Conservation (phyloP, 1,140 invertebrate genomes). For the Gerris buenoi region DNA sequence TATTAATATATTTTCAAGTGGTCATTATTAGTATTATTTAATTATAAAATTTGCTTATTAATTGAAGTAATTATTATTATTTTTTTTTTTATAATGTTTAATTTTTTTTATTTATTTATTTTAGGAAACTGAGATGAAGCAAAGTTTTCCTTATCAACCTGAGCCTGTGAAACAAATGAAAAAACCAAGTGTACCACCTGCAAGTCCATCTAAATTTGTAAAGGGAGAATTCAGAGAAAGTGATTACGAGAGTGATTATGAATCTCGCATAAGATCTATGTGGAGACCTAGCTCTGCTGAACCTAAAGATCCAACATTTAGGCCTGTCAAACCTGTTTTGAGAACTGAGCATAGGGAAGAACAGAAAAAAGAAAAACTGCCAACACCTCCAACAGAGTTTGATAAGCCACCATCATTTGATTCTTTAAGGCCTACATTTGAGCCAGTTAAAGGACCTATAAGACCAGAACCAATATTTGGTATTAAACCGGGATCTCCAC, state of each 20-base stretch:
- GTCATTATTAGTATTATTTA: no score
- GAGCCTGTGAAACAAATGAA: constrained; percentile 4
- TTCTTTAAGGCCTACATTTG: constrained; percentile 37
- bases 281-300: constrained; percentile 41
- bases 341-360: constrained; percentile 24
- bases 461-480: constrained; percentile 27
- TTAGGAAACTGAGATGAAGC: no score
- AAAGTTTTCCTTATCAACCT: not conserved
- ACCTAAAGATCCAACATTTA: constrained; percentile 36
- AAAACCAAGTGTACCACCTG: constrained; percentile 27
- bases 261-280: constrained; percentile 39
- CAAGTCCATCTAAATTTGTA: constrained; percentile 47
- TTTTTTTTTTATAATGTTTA: no score
- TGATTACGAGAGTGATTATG: constrained; percentile 60
- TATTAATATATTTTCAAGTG: no score
- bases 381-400: constrained; percentile 37
- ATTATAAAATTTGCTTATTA: no score
- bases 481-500: constrained; percentile 40
- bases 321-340: constrained; percentile 40
- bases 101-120: no score
- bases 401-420: constrained; percentile 35
- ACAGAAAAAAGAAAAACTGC: constrained; percentile 8
- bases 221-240: constrained; percentile 51
- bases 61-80: no score
- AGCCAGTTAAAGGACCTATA: constrained; percentile 35